phyloP scores from a whole-genome alignment of 2,797 vertebrate genomes.

The Megaceryle alcyon region DNA sequence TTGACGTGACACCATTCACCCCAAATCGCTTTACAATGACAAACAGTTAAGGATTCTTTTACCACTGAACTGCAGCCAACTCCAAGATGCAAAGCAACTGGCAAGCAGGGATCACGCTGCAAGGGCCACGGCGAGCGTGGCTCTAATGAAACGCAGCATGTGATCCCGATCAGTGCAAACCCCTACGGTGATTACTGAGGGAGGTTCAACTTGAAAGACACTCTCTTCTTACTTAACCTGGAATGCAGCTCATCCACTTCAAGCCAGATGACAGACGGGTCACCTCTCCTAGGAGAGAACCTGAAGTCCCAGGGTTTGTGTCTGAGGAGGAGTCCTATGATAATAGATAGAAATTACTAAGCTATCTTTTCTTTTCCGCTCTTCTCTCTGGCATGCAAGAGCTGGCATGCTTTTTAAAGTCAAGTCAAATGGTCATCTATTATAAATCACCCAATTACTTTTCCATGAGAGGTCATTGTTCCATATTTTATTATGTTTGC shows the following conservation, averaged over 20 bases:
- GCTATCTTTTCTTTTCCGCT: rapidly evolving
- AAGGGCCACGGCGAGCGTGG: neutral
- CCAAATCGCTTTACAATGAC: neutral
- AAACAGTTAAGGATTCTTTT: neutral
- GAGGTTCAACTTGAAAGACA: neutral
- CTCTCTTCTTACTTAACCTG: neutral
- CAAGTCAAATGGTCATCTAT: neutral
- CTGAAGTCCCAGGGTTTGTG: neutral
- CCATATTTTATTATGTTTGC: rapidly evolving
- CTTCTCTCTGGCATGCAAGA: neutral
- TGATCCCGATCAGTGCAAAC: neutral
- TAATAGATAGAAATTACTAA: neutral
- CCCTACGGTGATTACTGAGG: rapidly evolving
- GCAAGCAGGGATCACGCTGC: neutral
- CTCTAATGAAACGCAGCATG: neutral
- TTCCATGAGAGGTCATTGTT: neutral
- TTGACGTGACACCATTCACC: neutral
- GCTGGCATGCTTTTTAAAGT: neutral
- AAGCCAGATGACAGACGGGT: neutral
- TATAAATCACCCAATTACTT: neutral
- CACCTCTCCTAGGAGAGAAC: neutral
- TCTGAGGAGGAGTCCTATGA: rapidly evolving
- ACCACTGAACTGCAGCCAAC: neutral
- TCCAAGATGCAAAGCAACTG: neutral
- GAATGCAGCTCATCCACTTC: neutral